Conservation (phyloP, 2,113 vertebrate genomes). For the Trichomycterus rosablanca region DNA sequence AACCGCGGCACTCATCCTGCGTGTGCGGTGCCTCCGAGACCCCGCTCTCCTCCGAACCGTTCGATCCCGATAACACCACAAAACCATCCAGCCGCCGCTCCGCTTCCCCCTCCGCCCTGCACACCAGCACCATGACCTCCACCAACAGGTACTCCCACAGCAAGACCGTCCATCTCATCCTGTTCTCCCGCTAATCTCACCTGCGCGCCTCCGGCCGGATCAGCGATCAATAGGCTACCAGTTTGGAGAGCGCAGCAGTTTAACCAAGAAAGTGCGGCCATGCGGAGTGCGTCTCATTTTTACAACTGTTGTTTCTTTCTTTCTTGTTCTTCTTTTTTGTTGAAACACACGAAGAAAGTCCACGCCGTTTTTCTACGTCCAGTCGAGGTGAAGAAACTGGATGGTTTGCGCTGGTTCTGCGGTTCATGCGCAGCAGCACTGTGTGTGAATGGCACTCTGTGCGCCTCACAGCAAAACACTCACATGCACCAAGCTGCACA, state of each 20-base stretch:
- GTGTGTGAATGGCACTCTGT: slow-evolving; percentile 3
- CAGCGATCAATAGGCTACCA: slow-evolving; percentile 50
- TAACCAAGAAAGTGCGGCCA: slow-evolving; percentile 56
- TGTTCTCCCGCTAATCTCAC: too few relatives aligned
- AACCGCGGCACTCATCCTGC: slow-evolving; percentile 89
- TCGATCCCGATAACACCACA: slow-evolving; percentile 85
- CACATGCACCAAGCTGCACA: too few relatives aligned
- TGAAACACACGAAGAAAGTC: too few relatives aligned
- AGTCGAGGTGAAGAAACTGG: slow-evolving; percentile 10
- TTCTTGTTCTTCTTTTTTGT: slow-evolving; percentile 10
- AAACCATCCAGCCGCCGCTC: slow-evolving; percentile 85
- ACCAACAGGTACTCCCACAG: slow-evolving; percentile 86
- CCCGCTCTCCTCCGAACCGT: slow-evolving; percentile 80
- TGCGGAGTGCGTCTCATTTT: slow-evolving; percentile 52
- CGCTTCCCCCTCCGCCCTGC: slow-evolving; percentile 87
- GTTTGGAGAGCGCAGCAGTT: slow-evolving; percentile 59
- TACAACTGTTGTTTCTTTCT: slow-evolving; percentile 47
- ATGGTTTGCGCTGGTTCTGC: too few relatives aligned
- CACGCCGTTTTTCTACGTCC: slow-evolving; percentile 12
- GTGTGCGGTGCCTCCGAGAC: slow-evolving; percentile 82
- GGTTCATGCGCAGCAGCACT: background rate
- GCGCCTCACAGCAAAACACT: too few relatives aligned
- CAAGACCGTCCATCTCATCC: slow-evolving; percentile 78
- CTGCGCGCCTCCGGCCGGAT: slow-evolving; percentile 50
- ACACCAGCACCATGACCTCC: slow-evolving; percentile 84